Conservation (phyloP, 2,888 invertebrate genomes). For the Leptarthrus brevirostris region DNA sequence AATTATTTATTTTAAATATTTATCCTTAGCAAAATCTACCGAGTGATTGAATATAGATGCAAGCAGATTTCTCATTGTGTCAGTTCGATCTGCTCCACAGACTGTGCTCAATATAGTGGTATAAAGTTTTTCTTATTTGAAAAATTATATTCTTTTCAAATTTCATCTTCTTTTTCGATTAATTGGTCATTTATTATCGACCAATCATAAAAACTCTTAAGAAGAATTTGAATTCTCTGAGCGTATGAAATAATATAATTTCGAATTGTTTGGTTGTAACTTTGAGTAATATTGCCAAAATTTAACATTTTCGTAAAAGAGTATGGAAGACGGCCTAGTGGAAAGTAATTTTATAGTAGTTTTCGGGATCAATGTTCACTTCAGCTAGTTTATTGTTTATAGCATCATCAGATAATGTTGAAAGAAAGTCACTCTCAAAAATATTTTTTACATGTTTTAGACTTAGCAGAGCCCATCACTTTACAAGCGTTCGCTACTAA, state of each 20-base stretch:
- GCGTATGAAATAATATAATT: neutral
- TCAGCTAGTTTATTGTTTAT: neutral
- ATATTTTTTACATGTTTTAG: neutral
- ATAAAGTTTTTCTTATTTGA: no score
- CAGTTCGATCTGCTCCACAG: no score
- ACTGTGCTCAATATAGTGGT: no score
- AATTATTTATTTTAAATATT: no score
- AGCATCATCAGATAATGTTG: neutral
- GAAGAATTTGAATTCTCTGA: neutral
- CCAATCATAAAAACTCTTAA: neutral
- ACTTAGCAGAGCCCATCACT: neutral
- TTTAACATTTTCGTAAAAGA: no score
- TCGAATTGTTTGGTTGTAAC: neutral
- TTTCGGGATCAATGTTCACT: neutral
- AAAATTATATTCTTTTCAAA: neutral
- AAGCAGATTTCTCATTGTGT: no score
- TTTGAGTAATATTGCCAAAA: neutral
- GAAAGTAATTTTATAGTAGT: neutral
- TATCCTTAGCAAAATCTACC: no score
- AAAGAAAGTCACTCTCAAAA: neutral
- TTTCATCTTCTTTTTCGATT: neutral
- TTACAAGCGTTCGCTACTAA: neutral
- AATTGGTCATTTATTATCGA: neutral
- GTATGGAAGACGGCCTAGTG: neutral
- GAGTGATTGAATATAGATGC: no score